phyloP scores from a whole-genome alignment of 64 coral and sea anemone species.

The Pachyseris speciosa region DNA sequence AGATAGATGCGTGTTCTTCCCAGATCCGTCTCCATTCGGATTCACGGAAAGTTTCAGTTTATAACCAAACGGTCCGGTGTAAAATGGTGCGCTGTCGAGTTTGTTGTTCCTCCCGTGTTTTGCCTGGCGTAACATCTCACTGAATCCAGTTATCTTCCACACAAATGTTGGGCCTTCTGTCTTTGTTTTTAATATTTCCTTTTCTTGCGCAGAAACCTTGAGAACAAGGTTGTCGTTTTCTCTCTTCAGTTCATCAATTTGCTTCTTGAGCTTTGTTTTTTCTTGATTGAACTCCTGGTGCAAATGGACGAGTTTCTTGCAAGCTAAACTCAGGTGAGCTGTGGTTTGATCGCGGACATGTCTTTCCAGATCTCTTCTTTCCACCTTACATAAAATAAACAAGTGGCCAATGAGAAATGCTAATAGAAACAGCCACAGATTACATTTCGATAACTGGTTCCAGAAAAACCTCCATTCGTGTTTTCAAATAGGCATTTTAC shows the following conservation, averaged over 20 bases:
- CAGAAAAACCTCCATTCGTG: too few species aligned
- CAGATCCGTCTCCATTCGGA: conserved; percentile 54
- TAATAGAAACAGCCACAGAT: neutral
- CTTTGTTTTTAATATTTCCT: neutral
- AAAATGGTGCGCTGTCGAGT: conserved; percentile 38
- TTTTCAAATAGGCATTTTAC: too few species aligned
- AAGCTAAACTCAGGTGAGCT: neutral
- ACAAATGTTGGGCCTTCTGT: neutral
- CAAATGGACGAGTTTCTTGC: conserved; percentile 1
- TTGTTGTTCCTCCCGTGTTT: conserved; percentile 1
- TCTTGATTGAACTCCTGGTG: neutral
- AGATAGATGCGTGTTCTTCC: conserved; percentile 52
- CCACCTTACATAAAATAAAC: neutral
- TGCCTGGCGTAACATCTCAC: conserved; percentile 1
- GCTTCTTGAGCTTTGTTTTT: conserved; percentile 18
- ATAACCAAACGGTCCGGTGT: conserved; percentile 53
- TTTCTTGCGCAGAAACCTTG: conserved; percentile 4
- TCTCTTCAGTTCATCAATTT: conserved; percentile 28
- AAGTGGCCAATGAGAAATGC: neutral
- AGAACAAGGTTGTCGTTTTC: conserved; percentile 18
- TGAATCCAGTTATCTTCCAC: conserved; percentile 34
- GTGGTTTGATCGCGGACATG: neutral
- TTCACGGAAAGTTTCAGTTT: conserved; percentile 46
- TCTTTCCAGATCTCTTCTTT: conserved; percentile 6
- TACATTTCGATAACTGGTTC: too few species aligned